Conservation (phyloP, 1,140 invertebrate genomes). For the Gonioctena quinquepunctata region DNA sequence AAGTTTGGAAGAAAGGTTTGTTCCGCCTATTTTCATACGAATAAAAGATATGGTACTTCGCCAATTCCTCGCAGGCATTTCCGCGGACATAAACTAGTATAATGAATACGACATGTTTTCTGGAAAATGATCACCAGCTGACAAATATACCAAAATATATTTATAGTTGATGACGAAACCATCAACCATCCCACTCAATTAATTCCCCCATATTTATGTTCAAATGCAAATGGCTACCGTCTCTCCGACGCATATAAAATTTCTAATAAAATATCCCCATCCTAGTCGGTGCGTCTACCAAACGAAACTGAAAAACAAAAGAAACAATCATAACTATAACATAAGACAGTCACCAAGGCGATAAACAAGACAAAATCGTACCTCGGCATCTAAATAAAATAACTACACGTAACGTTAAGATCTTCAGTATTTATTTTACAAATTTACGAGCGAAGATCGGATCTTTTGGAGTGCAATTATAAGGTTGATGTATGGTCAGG, state of each 20-base stretch:
- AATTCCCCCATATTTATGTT: not conserved
- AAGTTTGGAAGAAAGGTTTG: too few species aligned
- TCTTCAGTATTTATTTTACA: conserved; percentile 23
- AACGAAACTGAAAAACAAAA: conserved; percentile 16
- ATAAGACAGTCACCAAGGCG: conserved; percentile 22
- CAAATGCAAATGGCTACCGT: conserved; percentile 14
- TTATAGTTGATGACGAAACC: too few species aligned
- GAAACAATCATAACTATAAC: conserved; percentile 25
- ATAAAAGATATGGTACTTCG: too few species aligned
- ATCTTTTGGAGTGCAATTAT: conserved; percentile 24
- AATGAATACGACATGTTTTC: too few species aligned
- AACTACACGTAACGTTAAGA: conserved; percentile 22
- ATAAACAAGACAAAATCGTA: conserved; percentile 25
- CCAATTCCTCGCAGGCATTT: too few species aligned
- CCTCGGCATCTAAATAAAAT: conserved; percentile 25
- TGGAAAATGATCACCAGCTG: too few species aligned
- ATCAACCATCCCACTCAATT: not conserved
- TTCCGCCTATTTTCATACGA: too few species aligned
- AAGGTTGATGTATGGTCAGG: conserved; percentile 20
- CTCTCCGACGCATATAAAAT: conserved; percentile 8
- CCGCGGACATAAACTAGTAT: too few species aligned
- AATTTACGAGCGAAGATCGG: conserved; percentile 21
- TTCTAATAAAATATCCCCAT: conserved; percentile 16
- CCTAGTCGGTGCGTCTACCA: not conserved
- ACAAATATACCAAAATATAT: too few species aligned